Conservation (phyloP, 1,140 invertebrate genomes). For the Tetragnatha versicolor region DNA sequence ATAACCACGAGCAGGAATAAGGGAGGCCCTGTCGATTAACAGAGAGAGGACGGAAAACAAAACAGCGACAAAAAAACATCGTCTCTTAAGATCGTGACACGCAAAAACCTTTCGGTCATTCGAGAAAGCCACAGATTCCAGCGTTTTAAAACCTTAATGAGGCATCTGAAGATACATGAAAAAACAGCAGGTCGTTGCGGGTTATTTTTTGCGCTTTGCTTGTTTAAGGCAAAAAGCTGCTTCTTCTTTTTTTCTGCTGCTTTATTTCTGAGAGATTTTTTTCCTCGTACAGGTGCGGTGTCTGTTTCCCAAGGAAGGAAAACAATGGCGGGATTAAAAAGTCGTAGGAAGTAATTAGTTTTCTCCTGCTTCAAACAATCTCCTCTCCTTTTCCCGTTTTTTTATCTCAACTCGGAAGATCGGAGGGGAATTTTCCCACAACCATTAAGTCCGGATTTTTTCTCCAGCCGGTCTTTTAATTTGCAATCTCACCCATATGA, state of each 20-base stretch:
- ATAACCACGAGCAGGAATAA: neutral
- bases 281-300: slow-evolving; percentile 25
- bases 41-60: neutral
- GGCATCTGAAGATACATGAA: slow-evolving; percentile 35
- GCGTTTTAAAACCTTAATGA: slow-evolving; percentile 54
- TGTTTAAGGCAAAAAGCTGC: slow-evolving; percentile 37
- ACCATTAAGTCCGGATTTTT: slow-evolving; percentile 33
- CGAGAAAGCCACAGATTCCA: slow-evolving; percentile 46
- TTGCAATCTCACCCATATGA: neutral
- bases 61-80: slow-evolving; percentile 11
- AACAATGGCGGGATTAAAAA: slow-evolving; percentile 53
- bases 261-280: slow-evolving; percentile 28
- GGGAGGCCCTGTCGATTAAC: slow-evolving; percentile 23
- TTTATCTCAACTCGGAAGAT: slow-evolving; percentile 5
- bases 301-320: slow-evolving; percentile 46
- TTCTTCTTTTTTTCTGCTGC: slow-evolving; percentile 9
- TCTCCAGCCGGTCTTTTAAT: neutral
- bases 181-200: slow-evolving; percentile 51
- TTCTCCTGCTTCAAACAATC: slow-evolving; percentile 50
- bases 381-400: slow-evolving; percentile 8
- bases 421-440: slow-evolving; percentile 48
- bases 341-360: slow-evolving; percentile 55
- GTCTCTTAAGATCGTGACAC: slow-evolving; percentile 36
- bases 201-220: slow-evolving; percentile 41
- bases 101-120: slow-evolving; percentile 51